Conservation (phyloP, 2,888 invertebrate species). For the Hypsopygia costalis region DNA sequence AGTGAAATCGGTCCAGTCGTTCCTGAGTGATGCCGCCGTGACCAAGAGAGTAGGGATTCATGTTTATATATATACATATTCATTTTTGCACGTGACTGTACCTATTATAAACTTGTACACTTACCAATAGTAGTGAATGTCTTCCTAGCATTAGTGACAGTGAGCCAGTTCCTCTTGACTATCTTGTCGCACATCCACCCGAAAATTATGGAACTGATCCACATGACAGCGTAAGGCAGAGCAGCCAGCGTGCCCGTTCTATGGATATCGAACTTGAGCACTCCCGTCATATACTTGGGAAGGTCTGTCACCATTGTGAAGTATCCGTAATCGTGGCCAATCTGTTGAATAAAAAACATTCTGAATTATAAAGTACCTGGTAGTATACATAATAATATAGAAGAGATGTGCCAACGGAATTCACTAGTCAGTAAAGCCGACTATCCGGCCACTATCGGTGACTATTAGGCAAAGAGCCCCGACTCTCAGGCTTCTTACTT, state of each 20-base stretch:
- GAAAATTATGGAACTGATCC: conserved; percentile 82
- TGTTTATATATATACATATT: no score
- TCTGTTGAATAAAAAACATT: conserved; percentile 32
- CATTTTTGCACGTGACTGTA: no score
- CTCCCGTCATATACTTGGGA: conserved; percentile 85
- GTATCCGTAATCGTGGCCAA: conserved; percentile 86
- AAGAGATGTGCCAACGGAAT: no score
- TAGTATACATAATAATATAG: no score
- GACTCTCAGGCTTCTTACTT: no score
- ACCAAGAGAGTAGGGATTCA: no score
- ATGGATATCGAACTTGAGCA: conserved; percentile 83
- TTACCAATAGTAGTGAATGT: conserved; percentile 85
- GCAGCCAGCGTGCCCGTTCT: conserved; percentile 83
- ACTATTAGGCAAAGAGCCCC: no score
- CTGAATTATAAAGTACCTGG: not conserved
- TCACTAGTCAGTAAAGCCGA: no score
- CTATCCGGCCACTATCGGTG: no score
- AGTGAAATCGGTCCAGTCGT: no score
- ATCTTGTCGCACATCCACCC: conserved; percentile 86
- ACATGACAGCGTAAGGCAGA: conserved; percentile 84
- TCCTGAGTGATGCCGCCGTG: no score
- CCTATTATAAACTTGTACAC: conserved; percentile 16
- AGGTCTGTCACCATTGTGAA: conserved; percentile 86
- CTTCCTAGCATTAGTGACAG: conserved; percentile 81
- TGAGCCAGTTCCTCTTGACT: conserved; percentile 80